Evolutionary conservation across 2,113 vertebrate genomes (phyloP).

Genomic region (Corythoichthys intestinalis): DNA sequence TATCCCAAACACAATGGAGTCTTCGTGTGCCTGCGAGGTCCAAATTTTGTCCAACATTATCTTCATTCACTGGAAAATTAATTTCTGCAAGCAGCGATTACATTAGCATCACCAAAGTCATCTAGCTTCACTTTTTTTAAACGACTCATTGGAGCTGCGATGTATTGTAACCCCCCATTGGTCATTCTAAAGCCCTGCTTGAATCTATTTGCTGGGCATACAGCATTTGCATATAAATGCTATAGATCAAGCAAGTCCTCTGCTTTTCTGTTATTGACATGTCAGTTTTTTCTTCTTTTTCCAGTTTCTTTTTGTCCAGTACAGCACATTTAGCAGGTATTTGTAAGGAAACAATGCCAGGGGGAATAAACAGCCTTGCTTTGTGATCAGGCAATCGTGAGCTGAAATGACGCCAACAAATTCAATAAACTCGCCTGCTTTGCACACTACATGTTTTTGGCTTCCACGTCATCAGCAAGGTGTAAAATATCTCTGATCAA

Average conservation of each 20-base stretch:
- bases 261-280: background rate
- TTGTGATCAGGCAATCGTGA: background rate
- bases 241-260: slow-evolving; percentile 5
- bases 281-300: background rate
- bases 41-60: slow-evolving; percentile 31
- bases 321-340: background rate
- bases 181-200: slow-evolving; percentile 9
- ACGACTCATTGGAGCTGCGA: slow-evolving; percentile 1
- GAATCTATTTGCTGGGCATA: slow-evolving; percentile 19
- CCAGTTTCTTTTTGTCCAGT: background rate
- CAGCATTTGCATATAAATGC: slow-evolving; percentile 16
- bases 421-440: too few relatives aligned
- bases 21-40: background rate
- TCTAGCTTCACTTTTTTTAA: slow-evolving; percentile 30
- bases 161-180: slow-evolving; percentile 6
- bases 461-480: too few relatives aligned
- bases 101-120: slow-evolving; percentile 35
- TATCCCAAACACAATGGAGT: background rate
- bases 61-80: slow-evolving; percentile 35
- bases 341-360: background rate
- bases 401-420: too few relatives aligned
- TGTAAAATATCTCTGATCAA: too few relatives aligned
- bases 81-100: slow-evolving; percentile 38
- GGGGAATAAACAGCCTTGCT: background rate
- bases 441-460: too few relatives aligned